Percentiles rank a stretch among this genome's conserved stretches.
Evolutionary conservation across 1,140 invertebrate genomes (phyloP).

Genomic region (Trinorchestia longiramus): DNA sequence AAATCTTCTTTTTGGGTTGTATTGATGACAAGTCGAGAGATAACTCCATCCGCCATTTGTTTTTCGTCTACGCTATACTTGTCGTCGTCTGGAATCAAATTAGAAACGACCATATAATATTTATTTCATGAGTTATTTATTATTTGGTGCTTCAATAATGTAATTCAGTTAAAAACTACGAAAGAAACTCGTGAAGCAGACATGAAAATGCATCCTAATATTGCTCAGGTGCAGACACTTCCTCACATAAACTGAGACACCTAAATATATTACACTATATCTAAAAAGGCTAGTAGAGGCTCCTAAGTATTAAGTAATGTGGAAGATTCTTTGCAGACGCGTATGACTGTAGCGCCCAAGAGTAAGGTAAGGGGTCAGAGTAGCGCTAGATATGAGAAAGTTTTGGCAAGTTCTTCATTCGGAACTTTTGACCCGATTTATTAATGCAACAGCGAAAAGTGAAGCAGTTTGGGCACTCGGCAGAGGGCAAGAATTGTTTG

Average conservation of each 20-base stretch:
- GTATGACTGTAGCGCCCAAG: not conserved
- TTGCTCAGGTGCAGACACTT: not conserved
- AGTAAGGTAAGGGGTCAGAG: not conserved
- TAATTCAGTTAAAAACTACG: not conserved
- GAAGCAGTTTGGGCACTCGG: conserved; percentile 41
- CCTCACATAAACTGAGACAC: not conserved
- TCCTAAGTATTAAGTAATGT: not conserved
- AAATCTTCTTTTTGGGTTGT: conserved; percentile 87
- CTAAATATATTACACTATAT: not conserved
- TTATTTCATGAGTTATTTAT: too few relatives aligned
- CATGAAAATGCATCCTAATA: not conserved
- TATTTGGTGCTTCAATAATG: too few relatives aligned
- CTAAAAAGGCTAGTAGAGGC: not conserved
- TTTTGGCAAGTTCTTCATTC: conserved; percentile 43
- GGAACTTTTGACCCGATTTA: conserved; percentile 37
- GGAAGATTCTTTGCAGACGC: not conserved
- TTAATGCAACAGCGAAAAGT: conserved; percentile 47
- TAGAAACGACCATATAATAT: not conserved
- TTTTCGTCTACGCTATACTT: conserved; percentile 70
- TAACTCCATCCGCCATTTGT: conserved; percentile 77
- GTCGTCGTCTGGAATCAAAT: not conserved
- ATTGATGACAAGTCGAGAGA: conserved; percentile 87
- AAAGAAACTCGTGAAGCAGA: not conserved
- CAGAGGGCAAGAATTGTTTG: not conserved
- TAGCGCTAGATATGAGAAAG: conserved; percentile 21